Conservation (phyloP, 2,888 invertebrate species). For the Hemicrepidius hirtus region DNA sequence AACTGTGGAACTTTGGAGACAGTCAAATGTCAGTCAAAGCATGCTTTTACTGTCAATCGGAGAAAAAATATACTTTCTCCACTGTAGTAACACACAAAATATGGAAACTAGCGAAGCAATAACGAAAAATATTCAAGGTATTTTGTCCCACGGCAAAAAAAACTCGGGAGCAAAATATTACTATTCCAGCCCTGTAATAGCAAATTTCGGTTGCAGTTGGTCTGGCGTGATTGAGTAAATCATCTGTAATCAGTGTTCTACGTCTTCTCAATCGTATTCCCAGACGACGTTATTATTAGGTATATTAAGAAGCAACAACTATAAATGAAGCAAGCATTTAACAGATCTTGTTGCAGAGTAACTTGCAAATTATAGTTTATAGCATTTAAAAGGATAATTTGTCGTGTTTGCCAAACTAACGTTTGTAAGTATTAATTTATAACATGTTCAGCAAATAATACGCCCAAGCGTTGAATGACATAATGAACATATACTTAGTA, state of each 20-base stretch:
- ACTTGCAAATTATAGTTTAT: no score
- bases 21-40: no score
- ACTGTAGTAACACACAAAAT: no score
- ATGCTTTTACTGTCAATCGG: no score
- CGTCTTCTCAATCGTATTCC: not conserved
- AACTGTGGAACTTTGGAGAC: no score
- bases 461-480: no score
- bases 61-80: no score
- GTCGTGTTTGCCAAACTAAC: no score
- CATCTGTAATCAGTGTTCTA: conserved; percentile 12
- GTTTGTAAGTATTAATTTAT: no score
- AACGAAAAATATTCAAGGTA: not conserved
- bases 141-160: not conserved
- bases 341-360: not conserved
- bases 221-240: conserved; percentile 20
- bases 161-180: not conserved
- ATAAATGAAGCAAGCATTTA: not conserved
- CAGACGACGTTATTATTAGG: conserved; percentile 8
- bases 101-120: not conserved
- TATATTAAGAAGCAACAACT: not conserved
- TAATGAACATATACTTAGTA: no score
- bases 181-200: conserved; percentile 7
- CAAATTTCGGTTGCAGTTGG: conserved; percentile 4
- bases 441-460: no score
- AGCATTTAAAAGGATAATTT: no score